Evolutionary conservation across 2,888 invertebrate species (phyloP).

Genomic region (Pyrochroa serraticornis): DNA sequence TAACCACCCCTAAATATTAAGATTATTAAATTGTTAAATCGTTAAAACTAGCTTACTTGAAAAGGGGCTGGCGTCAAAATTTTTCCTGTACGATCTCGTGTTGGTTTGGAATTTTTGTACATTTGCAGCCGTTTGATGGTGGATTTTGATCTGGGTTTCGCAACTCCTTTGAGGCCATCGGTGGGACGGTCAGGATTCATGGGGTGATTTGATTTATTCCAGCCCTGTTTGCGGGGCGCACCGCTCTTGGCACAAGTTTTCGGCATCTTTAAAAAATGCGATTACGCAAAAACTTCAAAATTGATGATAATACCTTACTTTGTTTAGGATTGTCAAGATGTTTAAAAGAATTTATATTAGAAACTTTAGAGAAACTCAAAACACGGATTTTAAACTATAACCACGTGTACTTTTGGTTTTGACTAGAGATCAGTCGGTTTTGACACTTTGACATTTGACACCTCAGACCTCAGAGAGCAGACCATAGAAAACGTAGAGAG

Average conservation of each 20-base stretch:
- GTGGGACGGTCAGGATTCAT: conserved; percentile 91
- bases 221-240: conserved; percentile 81
- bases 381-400: no score
- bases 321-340: no score
- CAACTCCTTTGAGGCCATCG: conserved; percentile 82
- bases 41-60: conserved; percentile 62
- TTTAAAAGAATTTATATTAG: no score
- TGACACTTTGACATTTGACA: no score
- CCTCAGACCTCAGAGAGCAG: no score
- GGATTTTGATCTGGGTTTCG: conserved; percentile 83
- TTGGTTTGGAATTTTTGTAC: conserved; percentile 97
- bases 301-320: no score
- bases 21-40: not conserved
- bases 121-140: conserved; percentile 97
- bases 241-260: conserved; percentile 76
- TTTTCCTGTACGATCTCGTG: conserved; percentile 86
- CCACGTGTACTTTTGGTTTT: no score
- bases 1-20: conserved; percentile 71
- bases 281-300: not conserved
- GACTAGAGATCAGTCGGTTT: no score
- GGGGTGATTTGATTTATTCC: conserved; percentile 87
- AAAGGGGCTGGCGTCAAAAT: conserved; percentile 95
- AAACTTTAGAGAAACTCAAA: no score
- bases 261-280: conserved; percentile 64
- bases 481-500: no score